Percentiles rank a stretch among this genome's conserved stretches.
Conservation (phyloP, 2,888 invertebrate genomes). For the Lordiphosa andalusiaca region DNA sequence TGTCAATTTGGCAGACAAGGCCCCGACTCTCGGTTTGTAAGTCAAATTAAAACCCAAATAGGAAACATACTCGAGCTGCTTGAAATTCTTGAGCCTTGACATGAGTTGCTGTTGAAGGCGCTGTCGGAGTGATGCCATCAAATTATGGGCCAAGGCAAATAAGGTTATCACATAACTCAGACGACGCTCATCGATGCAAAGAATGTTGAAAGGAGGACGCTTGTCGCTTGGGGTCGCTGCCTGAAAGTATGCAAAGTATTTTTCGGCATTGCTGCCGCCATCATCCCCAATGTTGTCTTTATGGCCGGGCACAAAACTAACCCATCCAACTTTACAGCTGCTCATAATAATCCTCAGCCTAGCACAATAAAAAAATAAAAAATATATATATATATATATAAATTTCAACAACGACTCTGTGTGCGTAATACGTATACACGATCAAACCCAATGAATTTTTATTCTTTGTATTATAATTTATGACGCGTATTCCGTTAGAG, state of each 20-base stretch:
- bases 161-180: conserved; percentile 47
- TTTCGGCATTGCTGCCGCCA: conserved; percentile 16
- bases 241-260: conserved; percentile 44
- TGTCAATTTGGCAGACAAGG: conserved; percentile 19
- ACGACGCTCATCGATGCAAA: conserved; percentile 40
- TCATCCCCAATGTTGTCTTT: conserved; percentile 10
- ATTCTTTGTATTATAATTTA: conserved; percentile 65
- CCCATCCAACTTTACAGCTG: conserved; percentile 33
- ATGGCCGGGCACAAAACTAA: conserved; percentile 9
- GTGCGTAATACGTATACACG: conserved; percentile 26
- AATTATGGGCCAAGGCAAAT: conserved; percentile 49
- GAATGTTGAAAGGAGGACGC: conserved; percentile 34
- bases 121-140: conserved; percentile 47
- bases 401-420: background rate
- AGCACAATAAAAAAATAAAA: conserved; percentile 42
- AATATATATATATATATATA: background rate
- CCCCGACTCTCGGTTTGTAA: conserved; percentile 37
- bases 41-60: conserved; percentile 60
- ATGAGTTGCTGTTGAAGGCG: conserved; percentile 23
- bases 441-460: conserved; percentile 64
- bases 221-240: conserved; percentile 16
- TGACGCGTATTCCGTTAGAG: conserved; percentile 46
- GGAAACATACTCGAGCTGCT: conserved; percentile 59
- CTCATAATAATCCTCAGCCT: conserved; percentile 38
- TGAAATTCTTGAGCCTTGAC: conserved; percentile 49